Evolutionary conservation across 2,113 vertebrate genomes (phyloP).

Genomic region (Rhinolophus ferrumequinum): DNA sequence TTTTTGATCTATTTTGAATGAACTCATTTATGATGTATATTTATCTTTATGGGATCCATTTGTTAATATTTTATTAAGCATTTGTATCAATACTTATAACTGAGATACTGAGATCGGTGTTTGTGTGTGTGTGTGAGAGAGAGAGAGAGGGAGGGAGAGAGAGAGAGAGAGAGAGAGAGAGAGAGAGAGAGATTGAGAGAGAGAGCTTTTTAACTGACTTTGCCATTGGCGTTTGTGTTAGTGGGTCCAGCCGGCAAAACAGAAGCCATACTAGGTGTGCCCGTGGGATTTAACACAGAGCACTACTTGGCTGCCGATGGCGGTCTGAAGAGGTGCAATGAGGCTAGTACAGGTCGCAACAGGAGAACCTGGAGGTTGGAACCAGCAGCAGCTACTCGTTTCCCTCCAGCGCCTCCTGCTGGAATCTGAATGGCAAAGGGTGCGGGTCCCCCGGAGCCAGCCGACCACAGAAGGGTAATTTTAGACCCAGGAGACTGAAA

Average conservation of each 20-base stretch:
- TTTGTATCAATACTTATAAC: neutral
- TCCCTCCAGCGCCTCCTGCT: neutral
- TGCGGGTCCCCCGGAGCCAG: neutral
- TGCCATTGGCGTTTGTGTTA: neutral
- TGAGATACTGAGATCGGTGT: neutral
- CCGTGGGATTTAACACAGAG: too few species aligned
- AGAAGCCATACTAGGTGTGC: neutral
- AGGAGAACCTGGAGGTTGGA: accelerated
- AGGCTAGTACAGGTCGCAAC: too few species aligned
- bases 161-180: too few species aligned
- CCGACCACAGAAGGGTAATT: neutral
- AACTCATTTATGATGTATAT: neutral
- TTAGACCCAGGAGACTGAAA: too few species aligned
- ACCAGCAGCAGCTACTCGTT: accelerated
- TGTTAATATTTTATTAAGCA: neutral
- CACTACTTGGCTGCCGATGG: neutral
- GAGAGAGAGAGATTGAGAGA: too few species aligned
- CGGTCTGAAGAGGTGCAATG: neutral
- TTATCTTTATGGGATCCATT: neutral
- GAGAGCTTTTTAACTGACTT: neutral
- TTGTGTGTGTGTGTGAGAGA: neutral
- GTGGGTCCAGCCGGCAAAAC: neutral
- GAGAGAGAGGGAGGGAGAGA: too few species aligned
- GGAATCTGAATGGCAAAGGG: neutral
- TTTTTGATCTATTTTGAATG: neutral